phyloP scores from a whole-genome alignment of 64 coral and sea anemone genomes.

The Platygyra sinensis region DNA sequence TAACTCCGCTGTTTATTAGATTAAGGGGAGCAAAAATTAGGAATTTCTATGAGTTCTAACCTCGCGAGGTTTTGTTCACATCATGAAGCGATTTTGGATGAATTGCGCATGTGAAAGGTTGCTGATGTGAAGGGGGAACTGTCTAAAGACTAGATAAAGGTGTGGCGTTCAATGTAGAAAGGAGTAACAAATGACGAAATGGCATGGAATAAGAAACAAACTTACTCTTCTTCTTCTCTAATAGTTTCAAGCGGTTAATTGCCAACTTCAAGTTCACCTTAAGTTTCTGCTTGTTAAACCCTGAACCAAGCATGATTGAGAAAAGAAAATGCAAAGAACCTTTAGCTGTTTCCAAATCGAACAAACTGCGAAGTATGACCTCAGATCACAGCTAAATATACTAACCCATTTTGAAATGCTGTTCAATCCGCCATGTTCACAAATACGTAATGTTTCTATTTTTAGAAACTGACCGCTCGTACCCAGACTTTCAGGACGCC shows the following conservation, averaged over 20 bases:
- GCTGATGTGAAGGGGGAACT: background rate
- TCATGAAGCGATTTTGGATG: background rate
- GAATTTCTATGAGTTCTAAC: background rate
- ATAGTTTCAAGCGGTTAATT: conserved; percentile 92
- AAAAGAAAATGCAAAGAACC: background rate
- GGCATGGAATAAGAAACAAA: background rate
- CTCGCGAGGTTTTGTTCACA: background rate
- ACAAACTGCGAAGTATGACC: background rate
- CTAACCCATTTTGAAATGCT: conserved; percentile 22
- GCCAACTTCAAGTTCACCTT: conserved; percentile 91
- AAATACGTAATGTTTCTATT: conserved; percentile 46
- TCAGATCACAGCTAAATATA: conserved; percentile 43
- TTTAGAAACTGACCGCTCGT: conserved; percentile 26
- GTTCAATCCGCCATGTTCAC: conserved; percentile 36
- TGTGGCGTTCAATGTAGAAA: background rate
- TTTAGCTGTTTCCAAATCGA: background rate
- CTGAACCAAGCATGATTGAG: conserved; percentile 66
- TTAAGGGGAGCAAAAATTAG: background rate
- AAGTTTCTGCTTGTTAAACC: conserved; percentile 94
- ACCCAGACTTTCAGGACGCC: background rate
- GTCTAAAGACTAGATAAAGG: background rate
- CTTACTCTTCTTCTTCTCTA: conserved; percentile 99
- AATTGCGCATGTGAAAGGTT: no score
- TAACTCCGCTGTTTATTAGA: conserved; percentile 84
- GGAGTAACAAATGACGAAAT: background rate